These are phyloP conservation scores for Melangyna quadrimaculata DNA, from an alignment of 2,888 invertebrate species.

Conservation along the genomic window DNA sequence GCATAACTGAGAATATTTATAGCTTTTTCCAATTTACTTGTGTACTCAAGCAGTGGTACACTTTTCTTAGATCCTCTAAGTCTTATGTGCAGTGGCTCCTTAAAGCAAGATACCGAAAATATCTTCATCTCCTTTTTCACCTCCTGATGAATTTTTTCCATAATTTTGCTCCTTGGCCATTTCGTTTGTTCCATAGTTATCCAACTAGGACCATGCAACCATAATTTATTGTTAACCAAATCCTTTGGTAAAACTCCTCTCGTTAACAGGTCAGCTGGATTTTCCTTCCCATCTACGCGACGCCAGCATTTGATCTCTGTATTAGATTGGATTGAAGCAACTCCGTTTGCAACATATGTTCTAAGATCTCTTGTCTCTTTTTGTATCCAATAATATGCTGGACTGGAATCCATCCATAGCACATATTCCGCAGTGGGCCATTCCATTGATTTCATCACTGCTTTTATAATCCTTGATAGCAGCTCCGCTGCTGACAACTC, in stretches of 20 bases:
- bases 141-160: too few relatives aligned
- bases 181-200: too few relatives aligned
- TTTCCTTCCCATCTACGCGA: neutral
- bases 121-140: neutral
- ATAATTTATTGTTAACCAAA: too few relatives aligned
- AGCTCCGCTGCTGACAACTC: neutral
- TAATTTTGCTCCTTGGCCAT: too few relatives aligned
- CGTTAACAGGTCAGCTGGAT: neutral
- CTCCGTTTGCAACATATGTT: neutral
- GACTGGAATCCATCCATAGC: neutral
- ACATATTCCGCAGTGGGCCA: neutral
- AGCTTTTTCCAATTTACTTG: neutral
- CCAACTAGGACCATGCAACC: too few relatives aligned
- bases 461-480: neutral
- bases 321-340: neutral
- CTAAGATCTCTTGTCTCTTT: neutral
- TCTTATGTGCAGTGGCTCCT: neutral
- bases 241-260: too few relatives aligned
- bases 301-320: neutral
- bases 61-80: neutral
- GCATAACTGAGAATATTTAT: neutral
- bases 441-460: neutral
- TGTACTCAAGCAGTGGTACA: neutral
- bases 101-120: neutral
- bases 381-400: neutral